Conservation (phyloP, 2,888 invertebrate genomes). For the Patella ulyssiponensis region DNA sequence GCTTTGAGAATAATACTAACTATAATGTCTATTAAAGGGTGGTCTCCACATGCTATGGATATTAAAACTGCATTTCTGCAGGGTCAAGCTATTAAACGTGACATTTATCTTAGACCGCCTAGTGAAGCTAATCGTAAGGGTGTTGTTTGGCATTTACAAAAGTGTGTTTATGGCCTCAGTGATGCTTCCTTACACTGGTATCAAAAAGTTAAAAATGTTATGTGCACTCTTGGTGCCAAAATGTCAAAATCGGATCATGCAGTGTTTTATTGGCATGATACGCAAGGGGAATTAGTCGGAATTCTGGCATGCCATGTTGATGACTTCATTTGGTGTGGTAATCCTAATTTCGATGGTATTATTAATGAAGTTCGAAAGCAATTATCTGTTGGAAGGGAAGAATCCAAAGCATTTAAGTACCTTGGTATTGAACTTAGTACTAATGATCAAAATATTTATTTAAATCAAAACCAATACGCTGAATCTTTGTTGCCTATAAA, state of each 20-base stretch:
- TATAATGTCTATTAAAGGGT: neutral
- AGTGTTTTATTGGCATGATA: conserved; percentile 21
- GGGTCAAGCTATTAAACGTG: neutral
- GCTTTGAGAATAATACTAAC: conserved; percentile 19
- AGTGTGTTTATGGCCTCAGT: conserved; percentile 26
- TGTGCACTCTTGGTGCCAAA: conserved; percentile 4
- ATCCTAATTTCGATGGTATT: conserved; percentile 13
- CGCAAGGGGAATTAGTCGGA: conserved; percentile 5
- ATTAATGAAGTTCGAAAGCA: conserved; percentile 16
- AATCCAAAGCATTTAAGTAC: conserved; percentile 17
- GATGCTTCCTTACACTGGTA: conserved; percentile 29
- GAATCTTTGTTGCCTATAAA: neutral
- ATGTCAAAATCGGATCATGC: conserved; percentile 13
- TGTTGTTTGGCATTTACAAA: conserved; percentile 13
- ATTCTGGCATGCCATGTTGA: conserved; percentile 31
- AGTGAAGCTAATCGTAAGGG: conserved; percentile 11
- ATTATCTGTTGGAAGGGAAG: conserved; percentile 22
- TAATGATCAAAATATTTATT: neutral
- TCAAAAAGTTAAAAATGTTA: conserved; percentile 13
- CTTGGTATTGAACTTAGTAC: conserved; percentile 17
- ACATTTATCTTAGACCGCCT: conserved; percentile 9
- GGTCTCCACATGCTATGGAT: conserved; percentile 17
- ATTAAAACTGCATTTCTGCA: conserved; percentile 26
- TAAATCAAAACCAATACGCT: conserved; percentile 1
- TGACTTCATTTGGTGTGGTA: conserved; percentile 20